Evolutionary conservation across 2,888 invertebrate species (phyloP).

Genomic region (Acleris cristana): DNA sequence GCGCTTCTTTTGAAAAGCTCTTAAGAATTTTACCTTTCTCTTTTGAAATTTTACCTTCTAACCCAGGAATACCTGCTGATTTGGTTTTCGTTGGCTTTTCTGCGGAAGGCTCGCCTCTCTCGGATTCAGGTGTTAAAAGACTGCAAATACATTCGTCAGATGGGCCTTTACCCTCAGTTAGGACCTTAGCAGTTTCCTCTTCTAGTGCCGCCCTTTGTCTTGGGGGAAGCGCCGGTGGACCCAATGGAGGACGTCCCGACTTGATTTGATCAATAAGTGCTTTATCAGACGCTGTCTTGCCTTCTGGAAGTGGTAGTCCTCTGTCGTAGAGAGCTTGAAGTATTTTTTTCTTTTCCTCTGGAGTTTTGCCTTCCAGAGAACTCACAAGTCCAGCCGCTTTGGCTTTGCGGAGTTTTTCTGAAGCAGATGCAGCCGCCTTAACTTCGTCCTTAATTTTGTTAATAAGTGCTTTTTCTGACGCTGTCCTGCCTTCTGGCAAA

Average conservation of each 20-base stretch:
- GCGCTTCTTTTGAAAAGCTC: neutral
- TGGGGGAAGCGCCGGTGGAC: too few species aligned
- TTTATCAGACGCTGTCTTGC: neutral
- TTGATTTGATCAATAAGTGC: too few species aligned
- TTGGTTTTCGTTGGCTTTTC: neutral
- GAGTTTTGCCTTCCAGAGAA: neutral
- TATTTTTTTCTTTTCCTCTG: neutral
- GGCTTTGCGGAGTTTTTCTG: neutral
- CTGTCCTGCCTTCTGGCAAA: neutral
- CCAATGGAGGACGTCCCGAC: too few species aligned
- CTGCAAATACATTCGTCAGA: too few species aligned
- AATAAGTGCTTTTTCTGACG: constrained; percentile 36
- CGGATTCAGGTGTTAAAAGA: too few species aligned
- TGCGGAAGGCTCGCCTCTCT: too few species aligned
- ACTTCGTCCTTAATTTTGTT: constrained; percentile 21
- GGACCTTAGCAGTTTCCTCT: too few species aligned
- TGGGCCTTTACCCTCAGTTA: too few species aligned
- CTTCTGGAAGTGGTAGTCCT: neutral
- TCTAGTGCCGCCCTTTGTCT: too few species aligned
- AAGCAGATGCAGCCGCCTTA: neutral
- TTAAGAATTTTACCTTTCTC: constrained; percentile 1
- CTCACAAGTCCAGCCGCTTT: neutral
- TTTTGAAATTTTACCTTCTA: constrained; percentile 23
- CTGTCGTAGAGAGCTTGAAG: neutral
- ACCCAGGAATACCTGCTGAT: neutral